These are phyloP conservation scores for Phthorimaea operculella DNA, from an alignment of 1,140 invertebrate species.

Conservation along the genomic window DNA sequence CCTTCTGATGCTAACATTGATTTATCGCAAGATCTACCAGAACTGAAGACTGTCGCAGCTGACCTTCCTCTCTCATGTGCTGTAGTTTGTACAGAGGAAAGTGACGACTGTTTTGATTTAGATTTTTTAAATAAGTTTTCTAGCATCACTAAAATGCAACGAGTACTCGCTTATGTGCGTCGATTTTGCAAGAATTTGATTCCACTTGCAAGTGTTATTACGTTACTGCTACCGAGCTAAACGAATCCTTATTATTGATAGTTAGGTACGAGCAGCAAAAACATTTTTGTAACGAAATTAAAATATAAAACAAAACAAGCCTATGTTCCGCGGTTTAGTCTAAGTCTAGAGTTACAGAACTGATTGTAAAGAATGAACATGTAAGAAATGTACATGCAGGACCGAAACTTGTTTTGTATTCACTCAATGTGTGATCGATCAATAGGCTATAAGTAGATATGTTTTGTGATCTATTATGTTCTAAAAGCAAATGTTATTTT, in stretches of 20 bases:
- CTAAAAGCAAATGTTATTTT: too few species aligned
- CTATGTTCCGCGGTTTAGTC: slow-evolving; percentile 15
- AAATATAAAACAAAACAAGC: slow-evolving; percentile 7
- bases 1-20: neutral
- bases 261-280: slow-evolving; percentile 13
- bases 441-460: too few species aligned
- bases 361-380: slow-evolving; percentile 26
- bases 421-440: too few species aligned
- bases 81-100: neutral
- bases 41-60: neutral
- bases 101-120: neutral
- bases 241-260: slow-evolving; percentile 7
- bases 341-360: slow-evolving; percentile 16
- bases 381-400: slow-evolving; percentile 23
- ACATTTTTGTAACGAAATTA: slow-evolving; percentile 11
- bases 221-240: slow-evolving; percentile 5
- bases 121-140: slow-evolving; percentile 10
- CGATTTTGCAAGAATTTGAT: slow-evolving; percentile 5
- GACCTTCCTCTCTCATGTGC: neutral
- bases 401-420: slow-evolving; percentile 17
- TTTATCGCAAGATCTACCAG: slow-evolving; percentile 1
- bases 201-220: neutral
- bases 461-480: too few species aligned
- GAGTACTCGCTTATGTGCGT: slow-evolving; percentile 10
- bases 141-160: slow-evolving; percentile 11